Evolutionary conservation across 2,888 invertebrate genomes (phyloP).

Genomic region (Tupiocoris notatus): DNA sequence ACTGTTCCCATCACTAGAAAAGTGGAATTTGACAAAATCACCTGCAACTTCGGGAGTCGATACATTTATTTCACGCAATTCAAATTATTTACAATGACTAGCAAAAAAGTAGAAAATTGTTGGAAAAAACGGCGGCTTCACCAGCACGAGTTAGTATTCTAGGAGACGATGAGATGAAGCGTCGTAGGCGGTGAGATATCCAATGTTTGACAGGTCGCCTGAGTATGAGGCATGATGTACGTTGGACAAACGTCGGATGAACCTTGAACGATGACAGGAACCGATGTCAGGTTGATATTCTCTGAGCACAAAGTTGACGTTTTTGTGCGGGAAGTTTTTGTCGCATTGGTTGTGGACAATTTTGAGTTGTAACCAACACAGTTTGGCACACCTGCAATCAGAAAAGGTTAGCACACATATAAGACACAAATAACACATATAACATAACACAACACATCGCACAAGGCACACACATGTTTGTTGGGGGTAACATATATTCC

Average conservation of each 20-base stretch:
- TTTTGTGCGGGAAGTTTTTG: neutral
- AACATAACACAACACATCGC: too few relatives aligned
- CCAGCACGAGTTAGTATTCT: too few relatives aligned
- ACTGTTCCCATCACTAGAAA: too few relatives aligned
- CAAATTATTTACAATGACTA: neutral
- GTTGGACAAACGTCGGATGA: constrained; percentile 19
- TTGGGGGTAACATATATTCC: too few relatives aligned
- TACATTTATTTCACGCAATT: too few relatives aligned
- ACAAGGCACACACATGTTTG: too few relatives aligned
- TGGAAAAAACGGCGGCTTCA: neutral
- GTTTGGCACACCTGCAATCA: constrained; percentile 2
- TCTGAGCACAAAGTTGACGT: neutral
- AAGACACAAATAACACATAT: neutral
- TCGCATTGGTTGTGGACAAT: neutral
- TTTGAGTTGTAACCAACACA: neutral
- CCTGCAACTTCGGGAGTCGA: too few relatives aligned
- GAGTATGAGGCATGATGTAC: constrained; percentile 6
- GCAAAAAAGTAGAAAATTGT: neutral
- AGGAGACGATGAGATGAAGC: neutral
- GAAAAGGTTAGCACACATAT: neutral
- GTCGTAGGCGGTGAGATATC: neutral
- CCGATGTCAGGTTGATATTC: neutral
- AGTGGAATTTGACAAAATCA: too few relatives aligned
- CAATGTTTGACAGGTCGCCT: neutral
- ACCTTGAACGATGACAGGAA: constrained; percentile 11